Conservation (phyloP, 2,113 vertebrate species). For the Vicugna pacos region DNA sequence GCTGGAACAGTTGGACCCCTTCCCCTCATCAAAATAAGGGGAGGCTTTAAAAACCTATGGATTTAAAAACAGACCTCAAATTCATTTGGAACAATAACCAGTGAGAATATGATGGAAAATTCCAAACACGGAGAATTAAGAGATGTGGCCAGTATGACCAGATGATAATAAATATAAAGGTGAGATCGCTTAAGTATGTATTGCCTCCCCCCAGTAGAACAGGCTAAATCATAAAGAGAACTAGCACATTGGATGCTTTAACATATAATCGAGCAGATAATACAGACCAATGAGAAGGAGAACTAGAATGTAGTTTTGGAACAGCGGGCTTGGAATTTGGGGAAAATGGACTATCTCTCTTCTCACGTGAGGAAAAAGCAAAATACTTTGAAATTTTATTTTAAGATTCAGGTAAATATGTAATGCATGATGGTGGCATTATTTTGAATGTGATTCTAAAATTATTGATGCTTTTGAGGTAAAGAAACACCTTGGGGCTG, state of each 20-base stretch:
- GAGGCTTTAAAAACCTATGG: not conserved
- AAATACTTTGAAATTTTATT: not conserved
- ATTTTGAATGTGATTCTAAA: not conserved
- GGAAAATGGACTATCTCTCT: not conserved
- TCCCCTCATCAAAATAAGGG: not conserved
- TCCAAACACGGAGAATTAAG: not conserved
- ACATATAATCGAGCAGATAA: not conserved
- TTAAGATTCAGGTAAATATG: not conserved
- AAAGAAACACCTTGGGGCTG: not conserved
- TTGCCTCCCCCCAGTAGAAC: not conserved
- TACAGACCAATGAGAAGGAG: not conserved
- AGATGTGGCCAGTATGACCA: not conserved
- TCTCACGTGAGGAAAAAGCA: not conserved
- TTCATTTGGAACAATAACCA: not conserved
- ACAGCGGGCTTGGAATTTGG: not conserved
- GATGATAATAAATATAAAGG: not conserved
- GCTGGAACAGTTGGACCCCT: not conserved
- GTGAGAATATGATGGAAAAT: conserved; percentile 3
- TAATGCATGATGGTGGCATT: not conserved
- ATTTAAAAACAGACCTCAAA: not conserved
- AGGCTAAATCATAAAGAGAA: not conserved
- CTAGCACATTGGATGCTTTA: not conserved
- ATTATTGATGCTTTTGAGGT: not conserved
- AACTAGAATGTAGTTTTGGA: not conserved
- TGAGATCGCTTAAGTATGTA: not conserved